phyloP scores from a whole-genome alignment of 2,888 invertebrate genomes.

The Callyntrura guangdongensis region DNA sequence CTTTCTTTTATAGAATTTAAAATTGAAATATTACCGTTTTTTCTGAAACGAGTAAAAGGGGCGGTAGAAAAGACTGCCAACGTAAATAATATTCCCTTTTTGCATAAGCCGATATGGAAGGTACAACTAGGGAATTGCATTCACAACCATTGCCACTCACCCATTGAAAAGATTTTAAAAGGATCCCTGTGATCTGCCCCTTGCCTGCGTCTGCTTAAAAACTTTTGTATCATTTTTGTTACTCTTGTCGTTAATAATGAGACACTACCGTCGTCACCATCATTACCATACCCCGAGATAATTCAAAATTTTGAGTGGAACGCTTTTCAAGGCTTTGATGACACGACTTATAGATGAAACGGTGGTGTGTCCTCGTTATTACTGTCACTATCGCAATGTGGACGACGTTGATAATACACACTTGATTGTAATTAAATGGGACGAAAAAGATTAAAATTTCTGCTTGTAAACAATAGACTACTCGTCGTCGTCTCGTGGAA shows the following conservation, averaged over 20 bases:
- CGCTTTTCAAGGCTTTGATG: background rate
- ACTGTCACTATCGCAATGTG: background rate
- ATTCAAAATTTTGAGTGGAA: background rate
- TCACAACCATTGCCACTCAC: background rate
- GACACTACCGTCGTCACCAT: background rate
- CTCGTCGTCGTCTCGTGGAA: background rate
- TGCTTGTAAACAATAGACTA: conserved; percentile 8
- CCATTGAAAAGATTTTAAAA: background rate
- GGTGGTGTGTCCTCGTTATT: background rate
- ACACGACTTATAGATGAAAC: background rate
- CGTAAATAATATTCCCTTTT: too few species aligned
- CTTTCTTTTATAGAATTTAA: background rate
- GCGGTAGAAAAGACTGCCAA: too few species aligned
- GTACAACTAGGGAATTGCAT: background rate
- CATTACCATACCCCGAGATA: background rate
- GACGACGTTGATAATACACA: background rate
- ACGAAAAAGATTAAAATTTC: conserved; percentile 1
- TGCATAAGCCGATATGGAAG: background rate
- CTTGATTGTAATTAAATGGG: conserved; percentile 37
- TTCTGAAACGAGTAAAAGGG: background rate
- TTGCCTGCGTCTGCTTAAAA: too few species aligned
- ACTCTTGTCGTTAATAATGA: background rate
- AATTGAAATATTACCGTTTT: background rate
- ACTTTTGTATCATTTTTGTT: too few species aligned
- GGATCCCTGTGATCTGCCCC: background rate